phyloP scores from a whole-genome alignment of 2,888 invertebrate genomes.

The Matsumyia berberina region DNA sequence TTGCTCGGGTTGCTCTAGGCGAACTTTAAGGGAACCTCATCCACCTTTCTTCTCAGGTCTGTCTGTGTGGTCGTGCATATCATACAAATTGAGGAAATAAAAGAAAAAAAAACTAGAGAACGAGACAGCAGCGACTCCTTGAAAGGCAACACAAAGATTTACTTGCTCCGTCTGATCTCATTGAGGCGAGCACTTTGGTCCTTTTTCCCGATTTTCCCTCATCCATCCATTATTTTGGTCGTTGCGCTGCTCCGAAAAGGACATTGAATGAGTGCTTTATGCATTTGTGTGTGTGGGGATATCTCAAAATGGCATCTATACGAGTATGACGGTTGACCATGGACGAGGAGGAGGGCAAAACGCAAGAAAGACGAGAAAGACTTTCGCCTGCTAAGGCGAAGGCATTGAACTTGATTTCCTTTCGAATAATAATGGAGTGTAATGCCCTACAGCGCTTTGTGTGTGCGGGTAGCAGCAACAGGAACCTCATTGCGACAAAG shows the following conservation, averaged over 20 bases:
- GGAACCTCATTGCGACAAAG: conserved; percentile 69
- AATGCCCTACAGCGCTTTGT: conserved; percentile 54
- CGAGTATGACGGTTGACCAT: conserved; percentile 13
- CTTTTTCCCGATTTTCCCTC: conserved; percentile 10
- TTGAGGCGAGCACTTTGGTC: conserved; percentile 26
- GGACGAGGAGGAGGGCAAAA: conserved; percentile 12
- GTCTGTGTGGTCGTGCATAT: conserved; percentile 54
- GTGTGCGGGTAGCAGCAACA: conserved; percentile 57
- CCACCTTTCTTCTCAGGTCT: conserved; percentile 25
- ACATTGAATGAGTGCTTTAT: conserved; percentile 65
- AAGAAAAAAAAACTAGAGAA: conserved; percentile 28
- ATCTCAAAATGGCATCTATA: conserved; percentile 62
- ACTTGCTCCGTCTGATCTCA: conserved; percentile 63
- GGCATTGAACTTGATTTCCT: conserved; percentile 75
- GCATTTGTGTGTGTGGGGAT: conserved; percentile 36
- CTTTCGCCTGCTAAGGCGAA: conserved; percentile 62
- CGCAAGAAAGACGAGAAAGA: conserved; percentile 37
- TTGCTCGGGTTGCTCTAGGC: conserved; percentile 25
- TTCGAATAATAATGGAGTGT: conserved; percentile 71
- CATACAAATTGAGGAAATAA: conserved; percentile 66
- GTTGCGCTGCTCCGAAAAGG: conserved; percentile 42
- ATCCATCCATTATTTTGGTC: conserved; percentile 59
- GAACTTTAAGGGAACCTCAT: conserved; percentile 24
- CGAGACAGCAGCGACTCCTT: conserved; percentile 28
- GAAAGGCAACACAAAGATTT: conserved; percentile 56